phyloP scores from a whole-genome alignment of 2,797 vertebrate species.

The Chelon auratus region DNA sequence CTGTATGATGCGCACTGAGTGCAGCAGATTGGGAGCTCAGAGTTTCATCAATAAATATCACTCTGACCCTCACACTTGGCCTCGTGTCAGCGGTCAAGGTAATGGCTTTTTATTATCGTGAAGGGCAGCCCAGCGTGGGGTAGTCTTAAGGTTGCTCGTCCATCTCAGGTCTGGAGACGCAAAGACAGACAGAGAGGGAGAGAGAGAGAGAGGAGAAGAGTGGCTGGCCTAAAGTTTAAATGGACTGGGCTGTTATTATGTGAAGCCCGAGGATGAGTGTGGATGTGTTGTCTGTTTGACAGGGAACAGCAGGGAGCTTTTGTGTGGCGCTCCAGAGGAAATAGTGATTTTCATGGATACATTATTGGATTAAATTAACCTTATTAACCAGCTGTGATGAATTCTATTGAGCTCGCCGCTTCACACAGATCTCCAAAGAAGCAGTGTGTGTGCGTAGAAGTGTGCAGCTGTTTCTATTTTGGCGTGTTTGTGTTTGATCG shows the following conservation, averaged over 20 bases:
- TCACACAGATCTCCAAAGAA: slow-evolving; percentile 65
- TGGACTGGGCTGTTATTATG: slow-evolving; percentile 82
- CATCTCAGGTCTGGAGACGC: slow-evolving; percentile 86
- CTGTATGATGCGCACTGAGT: slow-evolving; percentile 99
- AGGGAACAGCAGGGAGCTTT: slow-evolving; percentile 79
- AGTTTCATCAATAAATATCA: slow-evolving; percentile 99
- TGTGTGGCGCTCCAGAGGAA: slow-evolving; percentile 75
- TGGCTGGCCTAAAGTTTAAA: slow-evolving; percentile 82
- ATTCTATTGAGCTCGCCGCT: slow-evolving; percentile 76
- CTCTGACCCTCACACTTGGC: slow-evolving; percentile 94
- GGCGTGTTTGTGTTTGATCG: slow-evolving; percentile 54
- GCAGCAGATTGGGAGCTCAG: slow-evolving; percentile 99
- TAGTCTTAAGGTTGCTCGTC: slow-evolving; percentile 90
- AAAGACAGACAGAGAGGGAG: slow-evolving; percentile 78
- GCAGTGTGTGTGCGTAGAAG: slow-evolving; percentile 22
- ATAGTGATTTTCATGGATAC: slow-evolving; percentile 81
- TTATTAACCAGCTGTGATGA: slow-evolving; percentile 86
- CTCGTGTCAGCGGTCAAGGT: slow-evolving; percentile 98
- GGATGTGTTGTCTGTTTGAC: slow-evolving; percentile 76
- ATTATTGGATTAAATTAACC: slow-evolving; percentile 85
- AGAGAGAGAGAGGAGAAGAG: slow-evolving; percentile 48
- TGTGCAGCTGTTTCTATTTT: slow-evolving; percentile 44
- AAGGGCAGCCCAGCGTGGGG: slow-evolving; percentile 90
- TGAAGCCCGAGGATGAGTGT: slow-evolving; percentile 79
- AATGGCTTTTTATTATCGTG: slow-evolving; percentile 96